A percentile compares a stretch with the other conserved stretches of the same genome.
phyloP scores from a whole-genome alignment of 2,113 vertebrate species.

The Chelonoidis abingdonii region DNA sequence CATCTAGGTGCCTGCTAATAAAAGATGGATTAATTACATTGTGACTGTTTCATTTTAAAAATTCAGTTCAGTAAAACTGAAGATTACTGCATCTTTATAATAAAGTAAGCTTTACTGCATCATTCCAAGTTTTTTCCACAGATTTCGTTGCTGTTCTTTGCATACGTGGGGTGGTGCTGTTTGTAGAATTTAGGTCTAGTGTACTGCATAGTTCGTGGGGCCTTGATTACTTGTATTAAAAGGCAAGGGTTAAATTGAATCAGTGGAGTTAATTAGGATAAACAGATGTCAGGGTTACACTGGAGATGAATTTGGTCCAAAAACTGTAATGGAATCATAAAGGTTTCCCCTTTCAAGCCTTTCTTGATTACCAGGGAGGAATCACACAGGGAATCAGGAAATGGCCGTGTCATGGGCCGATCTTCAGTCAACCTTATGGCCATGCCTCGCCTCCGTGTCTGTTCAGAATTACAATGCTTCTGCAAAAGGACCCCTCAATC shows the following conservation, averaged over 20 bases:
- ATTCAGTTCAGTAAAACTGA: rapidly evolving
- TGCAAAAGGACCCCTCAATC: background rate
- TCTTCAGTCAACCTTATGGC: background rate
- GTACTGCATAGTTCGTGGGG: background rate
- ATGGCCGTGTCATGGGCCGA: background rate
- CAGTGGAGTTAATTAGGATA: background rate
- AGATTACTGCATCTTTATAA: rapidly evolving
- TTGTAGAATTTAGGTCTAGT: rapidly evolving
- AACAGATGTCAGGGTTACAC: background rate
- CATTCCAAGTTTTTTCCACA: background rate
- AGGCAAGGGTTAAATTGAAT: background rate
- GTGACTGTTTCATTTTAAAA: background rate
- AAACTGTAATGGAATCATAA: rapidly evolving
- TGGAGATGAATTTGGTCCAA: background rate
- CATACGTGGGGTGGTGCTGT: rapidly evolving
- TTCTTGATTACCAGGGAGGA: background rate
- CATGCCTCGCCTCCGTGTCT: background rate
- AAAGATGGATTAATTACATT: background rate
- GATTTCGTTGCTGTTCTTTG: rapidly evolving
- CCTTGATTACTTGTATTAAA: background rate
- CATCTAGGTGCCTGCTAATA: background rate
- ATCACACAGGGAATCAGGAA: background rate
- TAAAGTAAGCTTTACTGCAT: background rate
- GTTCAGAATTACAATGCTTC: background rate
- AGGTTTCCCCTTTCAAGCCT: background rate